These are phyloP conservation scores for Plebejus melissa DNA, from an alignment of 2,888 invertebrate genomes.

Conservation along the genomic window DNA sequence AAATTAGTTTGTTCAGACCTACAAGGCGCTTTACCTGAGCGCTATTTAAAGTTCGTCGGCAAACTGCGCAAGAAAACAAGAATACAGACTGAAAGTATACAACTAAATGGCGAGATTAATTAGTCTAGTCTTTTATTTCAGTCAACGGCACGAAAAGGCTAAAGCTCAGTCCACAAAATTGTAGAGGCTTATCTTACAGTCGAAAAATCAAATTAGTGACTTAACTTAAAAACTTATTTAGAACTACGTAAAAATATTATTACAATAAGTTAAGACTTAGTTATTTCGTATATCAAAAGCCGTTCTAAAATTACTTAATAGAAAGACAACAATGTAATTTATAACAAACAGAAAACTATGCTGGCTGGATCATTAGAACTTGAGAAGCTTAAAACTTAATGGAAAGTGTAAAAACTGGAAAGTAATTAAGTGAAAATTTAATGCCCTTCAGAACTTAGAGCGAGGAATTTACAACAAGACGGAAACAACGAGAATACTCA, in stretches of 20 bases:
- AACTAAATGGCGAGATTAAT: slow-evolving; percentile 6
- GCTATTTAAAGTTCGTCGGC: slow-evolving; percentile 38
- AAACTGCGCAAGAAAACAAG: slow-evolving; percentile 9
- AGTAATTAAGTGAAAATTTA: slow-evolving; percentile 76
- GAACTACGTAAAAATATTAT: background rate
- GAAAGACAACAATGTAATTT: slow-evolving; percentile 21
- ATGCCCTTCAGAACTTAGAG: slow-evolving; percentile 63
- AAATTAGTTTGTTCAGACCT: slow-evolving; percentile 69
- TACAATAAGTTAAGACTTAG: background rate
- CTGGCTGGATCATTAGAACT: slow-evolving; percentile 22
- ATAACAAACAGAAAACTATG: slow-evolving; percentile 12
- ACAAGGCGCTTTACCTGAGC: slow-evolving; percentile 42
- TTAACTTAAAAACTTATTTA: background rate
- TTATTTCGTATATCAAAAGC: background rate
- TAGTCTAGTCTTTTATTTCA: background rate
- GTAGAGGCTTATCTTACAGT: too few species aligned
- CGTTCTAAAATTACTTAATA: background rate
- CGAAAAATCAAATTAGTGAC: background rate
- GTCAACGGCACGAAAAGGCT: background rate
- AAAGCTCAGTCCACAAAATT: background rate
- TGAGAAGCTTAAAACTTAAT: slow-evolving; percentile 43
- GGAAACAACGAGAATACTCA: slow-evolving; percentile 29
- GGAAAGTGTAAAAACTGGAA: slow-evolving; percentile 68
- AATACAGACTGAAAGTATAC: background rate
- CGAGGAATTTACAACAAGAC: slow-evolving; percentile 30